Conservation (phyloP, 2,797 vertebrate genomes). For the Discoglossus pictus region DNA sequence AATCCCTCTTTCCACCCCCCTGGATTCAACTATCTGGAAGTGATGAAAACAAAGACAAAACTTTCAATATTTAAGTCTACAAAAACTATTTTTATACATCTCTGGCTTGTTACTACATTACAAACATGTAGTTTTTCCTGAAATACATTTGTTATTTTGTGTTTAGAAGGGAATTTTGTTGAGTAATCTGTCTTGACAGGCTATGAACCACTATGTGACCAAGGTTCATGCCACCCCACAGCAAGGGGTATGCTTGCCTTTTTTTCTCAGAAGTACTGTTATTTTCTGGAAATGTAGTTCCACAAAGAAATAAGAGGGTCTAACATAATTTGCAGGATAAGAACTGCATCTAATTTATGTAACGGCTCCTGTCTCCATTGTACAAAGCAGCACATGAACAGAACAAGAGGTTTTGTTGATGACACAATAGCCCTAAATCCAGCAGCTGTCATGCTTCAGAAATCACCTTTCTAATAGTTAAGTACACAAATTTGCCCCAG, state of each 20-base stretch:
- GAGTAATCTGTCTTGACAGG: conserved; percentile 40
- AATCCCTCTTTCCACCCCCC: too few relatives aligned
- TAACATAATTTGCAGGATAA: conserved; percentile 54
- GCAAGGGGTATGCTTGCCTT: conserved; percentile 40
- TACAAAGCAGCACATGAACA: conserved; percentile 54
- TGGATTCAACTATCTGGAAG: too few relatives aligned
- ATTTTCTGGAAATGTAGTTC: conserved; percentile 1
- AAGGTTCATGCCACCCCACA: conserved; percentile 47
- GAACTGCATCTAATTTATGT: conserved; percentile 59
- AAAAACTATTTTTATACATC: too few relatives aligned
- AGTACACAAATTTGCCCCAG: conserved; percentile 67
- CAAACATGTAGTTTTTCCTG: too few relatives aligned
- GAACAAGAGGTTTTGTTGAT: conserved; percentile 62
- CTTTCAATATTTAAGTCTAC: too few relatives aligned
- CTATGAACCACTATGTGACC: conserved; percentile 43
- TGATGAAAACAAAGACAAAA: too few relatives aligned
- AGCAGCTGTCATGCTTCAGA: conserved; percentile 69
- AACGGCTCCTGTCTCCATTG: conserved; percentile 57
- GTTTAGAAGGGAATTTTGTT: conserved; percentile 20
- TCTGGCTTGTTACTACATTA: too few relatives aligned
- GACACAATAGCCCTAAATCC: conserved; percentile 62
- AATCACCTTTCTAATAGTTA: conserved; percentile 67
- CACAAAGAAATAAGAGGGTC: conserved; percentile 39
- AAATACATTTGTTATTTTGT: too few relatives aligned
- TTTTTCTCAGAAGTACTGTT: background rate